Percentiles rank a stretch among this genome's conserved stretches.
These are phyloP conservation scores for Drosophila testacea DNA, from an alignment of 2,888 invertebrate species.

Conservation along the genomic window DNA sequence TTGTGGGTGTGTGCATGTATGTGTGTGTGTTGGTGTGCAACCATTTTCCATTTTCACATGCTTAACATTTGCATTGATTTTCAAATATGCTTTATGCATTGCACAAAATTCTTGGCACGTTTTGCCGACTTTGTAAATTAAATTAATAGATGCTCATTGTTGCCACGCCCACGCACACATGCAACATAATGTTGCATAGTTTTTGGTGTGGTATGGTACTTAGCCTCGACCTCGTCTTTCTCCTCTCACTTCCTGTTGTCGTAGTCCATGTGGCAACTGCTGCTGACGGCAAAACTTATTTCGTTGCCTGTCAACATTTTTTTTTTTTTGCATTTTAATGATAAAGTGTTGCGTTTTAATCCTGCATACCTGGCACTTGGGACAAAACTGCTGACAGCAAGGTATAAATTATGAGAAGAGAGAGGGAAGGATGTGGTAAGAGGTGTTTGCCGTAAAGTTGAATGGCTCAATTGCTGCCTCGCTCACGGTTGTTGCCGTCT, in stretches of 20 bases:
- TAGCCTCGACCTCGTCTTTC: slow-evolving; percentile 21
- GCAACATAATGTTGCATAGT: slow-evolving; percentile 27
- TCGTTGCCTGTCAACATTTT: slow-evolving; percentile 65
- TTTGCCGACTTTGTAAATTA: slow-evolving; percentile 38
- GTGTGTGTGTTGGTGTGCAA: slow-evolving; percentile 4
- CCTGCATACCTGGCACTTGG: slow-evolving; percentile 46
- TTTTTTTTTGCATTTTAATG: slow-evolving; percentile 51
- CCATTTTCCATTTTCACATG: slow-evolving; percentile 7
- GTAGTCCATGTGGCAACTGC: slow-evolving; percentile 32
- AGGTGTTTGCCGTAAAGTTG: slow-evolving; percentile 53
- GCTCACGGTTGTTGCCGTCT: slow-evolving; percentile 28
- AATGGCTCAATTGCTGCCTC: slow-evolving; percentile 48
- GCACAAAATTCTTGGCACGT: slow-evolving; percentile 26
- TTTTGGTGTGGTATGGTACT: slow-evolving; percentile 27
- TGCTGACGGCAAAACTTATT: slow-evolving; percentile 62
- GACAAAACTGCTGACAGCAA: slow-evolving; percentile 62
- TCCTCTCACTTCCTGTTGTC: slow-evolving; percentile 25
- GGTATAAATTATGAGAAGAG: background rate
- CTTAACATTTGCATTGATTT: slow-evolving; percentile 38
- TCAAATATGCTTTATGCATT: slow-evolving; percentile 29
- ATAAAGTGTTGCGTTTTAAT: slow-evolving; percentile 77
- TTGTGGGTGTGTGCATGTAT: background rate
- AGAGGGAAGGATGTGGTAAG: slow-evolving; percentile 12
- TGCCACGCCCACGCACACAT: slow-evolving; percentile 12
- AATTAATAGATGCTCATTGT: slow-evolving; percentile 36